Conservation (phyloP, 2,797 vertebrate species). For the Microctenopoma stevenorrisi region DNA sequence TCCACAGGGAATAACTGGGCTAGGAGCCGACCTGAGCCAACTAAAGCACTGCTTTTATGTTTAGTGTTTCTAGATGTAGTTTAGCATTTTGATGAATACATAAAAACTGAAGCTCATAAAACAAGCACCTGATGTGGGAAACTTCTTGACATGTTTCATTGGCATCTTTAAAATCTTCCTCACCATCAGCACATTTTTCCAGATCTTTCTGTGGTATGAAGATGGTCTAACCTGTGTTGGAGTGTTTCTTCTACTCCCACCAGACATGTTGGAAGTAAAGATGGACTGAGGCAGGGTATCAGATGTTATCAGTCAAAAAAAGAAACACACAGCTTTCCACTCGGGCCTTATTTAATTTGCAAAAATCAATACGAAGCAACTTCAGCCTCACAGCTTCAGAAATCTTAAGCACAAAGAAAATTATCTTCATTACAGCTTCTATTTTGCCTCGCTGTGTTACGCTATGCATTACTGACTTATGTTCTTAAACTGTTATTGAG, state of each 20-base stretch:
- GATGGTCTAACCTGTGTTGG: not conserved
- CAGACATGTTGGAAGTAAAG: constrained; percentile 32
- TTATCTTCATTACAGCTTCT: constrained; percentile 1
- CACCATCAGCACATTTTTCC: not conserved
- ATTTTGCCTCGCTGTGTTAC: not conserved
- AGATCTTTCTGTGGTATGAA: not conserved
- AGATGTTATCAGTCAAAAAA: constrained; percentile 29
- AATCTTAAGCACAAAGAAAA: constrained; percentile 25
- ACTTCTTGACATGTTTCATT: not conserved
- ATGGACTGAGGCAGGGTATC: constrained; percentile 15
- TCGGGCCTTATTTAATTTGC: constrained; percentile 64
- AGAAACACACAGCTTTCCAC: constrained; percentile 49
- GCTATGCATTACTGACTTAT: not conserved
- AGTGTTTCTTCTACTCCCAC: constrained; percentile 16
- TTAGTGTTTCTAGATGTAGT: constrained; percentile 8
- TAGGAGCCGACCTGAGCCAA: constrained; percentile 25
- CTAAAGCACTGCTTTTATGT: constrained; percentile 15
- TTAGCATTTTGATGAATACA: not conserved
- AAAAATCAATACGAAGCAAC: constrained; percentile 66
- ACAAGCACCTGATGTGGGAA: not conserved
- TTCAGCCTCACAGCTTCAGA: constrained; percentile 20
- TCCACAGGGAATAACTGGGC: constrained; percentile 33
- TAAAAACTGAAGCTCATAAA: too few species aligned
- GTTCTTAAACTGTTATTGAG: not conserved
- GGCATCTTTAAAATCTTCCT: not conserved